phyloP scores from a whole-genome alignment of 2,888 invertebrate species.

The Argyresthia albistria region DNA sequence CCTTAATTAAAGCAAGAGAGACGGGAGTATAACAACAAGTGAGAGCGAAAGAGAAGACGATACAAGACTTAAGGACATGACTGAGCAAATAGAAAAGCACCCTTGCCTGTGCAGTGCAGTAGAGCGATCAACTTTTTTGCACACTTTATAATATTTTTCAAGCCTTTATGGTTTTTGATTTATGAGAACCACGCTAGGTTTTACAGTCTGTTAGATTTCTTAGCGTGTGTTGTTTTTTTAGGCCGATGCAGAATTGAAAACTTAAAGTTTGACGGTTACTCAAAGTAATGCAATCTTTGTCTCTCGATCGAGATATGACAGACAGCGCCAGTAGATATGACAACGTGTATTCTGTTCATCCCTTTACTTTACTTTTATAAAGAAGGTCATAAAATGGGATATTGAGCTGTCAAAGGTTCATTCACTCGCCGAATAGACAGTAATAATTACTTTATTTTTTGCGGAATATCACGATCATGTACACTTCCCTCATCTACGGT shows the following conservation, averaged over 20 bases:
- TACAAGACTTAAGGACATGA: neutral
- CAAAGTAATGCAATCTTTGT: neutral
- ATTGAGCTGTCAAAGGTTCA: no score
- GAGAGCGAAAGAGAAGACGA: constrained; percentile 26
- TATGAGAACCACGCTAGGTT: constrained; percentile 36
- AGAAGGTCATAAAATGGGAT: no score
- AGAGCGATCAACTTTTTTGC: constrained; percentile 54
- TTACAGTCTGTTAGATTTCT: constrained; percentile 42
- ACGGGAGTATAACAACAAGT: constrained; percentile 14
- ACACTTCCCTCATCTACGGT: no score
- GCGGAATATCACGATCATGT: no score
- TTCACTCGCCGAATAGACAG: no score
- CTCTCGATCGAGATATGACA: no score
- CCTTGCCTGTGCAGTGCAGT: constrained; percentile 33
- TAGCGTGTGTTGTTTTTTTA: neutral
- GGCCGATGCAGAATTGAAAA: neutral
- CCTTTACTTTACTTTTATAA: no score
- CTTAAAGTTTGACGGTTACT: neutral
- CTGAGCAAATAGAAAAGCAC: constrained; percentile 26
- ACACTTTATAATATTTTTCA: constrained; percentile 28
- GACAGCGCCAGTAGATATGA: no score
- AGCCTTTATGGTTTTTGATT: constrained; percentile 15
- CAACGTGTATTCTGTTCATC: no score
- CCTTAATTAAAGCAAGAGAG: constrained; percentile 50
- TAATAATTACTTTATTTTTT: no score